Conservation (phyloP, 2,797 vertebrate species). For the Limosa lapponica region DNA sequence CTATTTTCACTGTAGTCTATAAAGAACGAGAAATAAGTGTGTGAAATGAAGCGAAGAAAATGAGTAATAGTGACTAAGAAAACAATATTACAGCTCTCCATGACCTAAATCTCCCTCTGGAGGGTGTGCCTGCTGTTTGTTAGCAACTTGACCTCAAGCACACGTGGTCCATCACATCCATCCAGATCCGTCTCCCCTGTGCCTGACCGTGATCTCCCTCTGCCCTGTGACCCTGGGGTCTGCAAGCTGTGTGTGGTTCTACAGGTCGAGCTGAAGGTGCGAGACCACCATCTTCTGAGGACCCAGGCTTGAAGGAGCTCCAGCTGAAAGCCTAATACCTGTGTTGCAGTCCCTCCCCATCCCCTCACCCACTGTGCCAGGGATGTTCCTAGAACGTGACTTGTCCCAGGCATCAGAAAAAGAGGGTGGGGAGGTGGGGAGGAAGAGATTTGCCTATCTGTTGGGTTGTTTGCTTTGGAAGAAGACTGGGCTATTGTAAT, state of each 20-base stretch:
- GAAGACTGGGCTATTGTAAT: neutral
- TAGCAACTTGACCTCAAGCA: neutral
- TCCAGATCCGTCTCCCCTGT: neutral
- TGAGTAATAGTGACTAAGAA: neutral
- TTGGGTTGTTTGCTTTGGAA: neutral
- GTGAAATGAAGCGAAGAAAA: neutral
- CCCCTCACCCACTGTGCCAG: neutral
- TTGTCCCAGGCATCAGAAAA: neutral
- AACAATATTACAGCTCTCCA: neutral
- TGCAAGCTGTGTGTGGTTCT: neutral
- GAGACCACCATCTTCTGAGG: neutral
- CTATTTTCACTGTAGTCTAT: neutral
- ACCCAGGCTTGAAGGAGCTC: neutral
- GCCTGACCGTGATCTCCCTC: neutral
- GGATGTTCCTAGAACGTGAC: neutral
- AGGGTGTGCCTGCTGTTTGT: neutral
- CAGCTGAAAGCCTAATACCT: neutral
- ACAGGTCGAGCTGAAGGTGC: neutral
- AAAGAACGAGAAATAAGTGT: neutral
- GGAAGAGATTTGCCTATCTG: neutral
- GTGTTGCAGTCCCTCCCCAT: neutral
- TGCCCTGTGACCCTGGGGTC: neutral
- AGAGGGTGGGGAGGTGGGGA: rapidly evolving
- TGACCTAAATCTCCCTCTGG: neutral
- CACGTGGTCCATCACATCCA: neutral